Base-by-base conservation (phyloP, 2,113 vertebrate species). In the Emberiza fucata region DNA sequence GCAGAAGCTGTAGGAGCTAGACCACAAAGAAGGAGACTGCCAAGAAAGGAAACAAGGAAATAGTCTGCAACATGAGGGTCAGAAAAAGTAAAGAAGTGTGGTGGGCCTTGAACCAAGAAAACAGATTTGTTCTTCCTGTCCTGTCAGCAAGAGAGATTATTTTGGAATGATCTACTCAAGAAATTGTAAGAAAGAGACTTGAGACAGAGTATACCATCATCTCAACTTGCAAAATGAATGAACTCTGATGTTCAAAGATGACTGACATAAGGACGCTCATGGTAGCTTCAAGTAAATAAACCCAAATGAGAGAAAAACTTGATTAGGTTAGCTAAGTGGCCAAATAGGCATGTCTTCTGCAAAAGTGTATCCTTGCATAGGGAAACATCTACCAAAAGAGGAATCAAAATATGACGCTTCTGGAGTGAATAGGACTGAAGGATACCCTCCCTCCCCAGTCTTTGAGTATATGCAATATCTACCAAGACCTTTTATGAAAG, bases 51-150 rank as follows among this genome's bases (percentile, higher is more conserved):
- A 80, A 61, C 14, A 56, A 80, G 23, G 28, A 69, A 83, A 61
- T 2, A 0, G 24, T 33, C 51, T 2, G 4, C 24, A 56, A 44
- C 2, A 5, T 10, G 31, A 88, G 22, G 15, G 22, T 39, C 37
- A 57, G 59, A 6, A 6, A 63, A 54, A 68, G 20, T 31, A 45
- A 29, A 42, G 15, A n/a, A 37, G 50, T 4, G 0, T 5, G 8
- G 9, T 11, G 37, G 31, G 45, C 40, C n/a, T 45, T 68, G n/a
- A 69, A 83, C 35, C 64, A 68, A 72, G 13, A 64, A 66, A 65
- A 65, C 23, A 28, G 14, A 37, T 47, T 65, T 65, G 28, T 25
- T 88, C 40, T 71, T 77, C 54, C 75, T 89, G 29, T 81, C 25
- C 29, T 66, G 19, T n/a, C 40, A 77, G 69, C 15, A 71, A 71